Percentiles rank a stretch among this genome's conserved stretches.
Evolutionary conservation across 2,797 vertebrate species (phyloP).

Genomic region (Atherinosoma microstoma): DNA sequence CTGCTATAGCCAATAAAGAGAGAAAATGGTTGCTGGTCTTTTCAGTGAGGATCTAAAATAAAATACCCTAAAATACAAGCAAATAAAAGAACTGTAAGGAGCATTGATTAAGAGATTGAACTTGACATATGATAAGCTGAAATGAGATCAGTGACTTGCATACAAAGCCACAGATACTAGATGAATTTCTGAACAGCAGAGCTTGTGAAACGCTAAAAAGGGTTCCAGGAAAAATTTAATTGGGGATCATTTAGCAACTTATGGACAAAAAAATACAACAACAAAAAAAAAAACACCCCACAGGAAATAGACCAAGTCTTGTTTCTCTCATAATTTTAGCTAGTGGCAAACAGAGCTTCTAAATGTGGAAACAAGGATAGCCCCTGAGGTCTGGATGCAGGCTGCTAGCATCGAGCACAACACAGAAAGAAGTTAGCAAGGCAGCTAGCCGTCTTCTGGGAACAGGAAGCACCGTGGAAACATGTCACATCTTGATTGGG

Average conservation of each 20-base stretch:
- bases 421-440: conserved; percentile 43
- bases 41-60: background rate
- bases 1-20: conserved; percentile 9
- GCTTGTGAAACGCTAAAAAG: conserved; percentile 2
- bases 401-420: conserved; percentile 46
- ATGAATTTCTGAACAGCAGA: conserved; percentile 1
- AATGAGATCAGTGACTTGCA: background rate
- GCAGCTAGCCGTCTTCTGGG: conserved; percentile 70
- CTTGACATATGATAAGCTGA: background rate
- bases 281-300: conserved; percentile 36
- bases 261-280: background rate
- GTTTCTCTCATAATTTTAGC: conserved; percentile 51
- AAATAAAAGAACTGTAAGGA: background rate
- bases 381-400: conserved; percentile 69
- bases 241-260: conserved; percentile 33
- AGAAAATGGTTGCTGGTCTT: conserved; percentile 4
- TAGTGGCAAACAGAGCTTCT: conserved; percentile 66
- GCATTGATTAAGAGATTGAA: conserved; percentile 1
- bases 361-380: conserved; percentile 68
- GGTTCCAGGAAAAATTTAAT: conserved; percentile 9
- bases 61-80: conserved; percentile 3
- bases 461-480: conserved; percentile 76
- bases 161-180: background rate
- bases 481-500: conserved; percentile 73
- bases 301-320: conserved; percentile 54